Evolutionary conservation across 2,888 invertebrate species (phyloP).

Genomic region (Callinectes sapidus): DNA sequence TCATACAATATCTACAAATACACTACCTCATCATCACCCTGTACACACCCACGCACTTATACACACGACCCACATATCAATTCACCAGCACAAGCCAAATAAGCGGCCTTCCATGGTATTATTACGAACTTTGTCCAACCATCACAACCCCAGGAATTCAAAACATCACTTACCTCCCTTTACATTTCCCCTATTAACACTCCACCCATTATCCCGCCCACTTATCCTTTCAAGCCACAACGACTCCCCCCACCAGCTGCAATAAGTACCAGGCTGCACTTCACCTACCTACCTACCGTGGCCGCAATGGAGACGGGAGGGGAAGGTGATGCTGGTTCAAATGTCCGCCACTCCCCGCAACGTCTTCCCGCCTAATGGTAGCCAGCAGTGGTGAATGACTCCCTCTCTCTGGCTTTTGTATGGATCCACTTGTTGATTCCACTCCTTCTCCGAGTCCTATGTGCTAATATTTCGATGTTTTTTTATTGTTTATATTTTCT

Average conservation of each 20-base stretch:
- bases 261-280: neutral
- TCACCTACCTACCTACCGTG: constrained; percentile 34
- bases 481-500: too few relatives aligned
- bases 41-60: too few relatives aligned
- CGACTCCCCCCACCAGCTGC: neutral
- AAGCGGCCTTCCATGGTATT: too few relatives aligned
- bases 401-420: too few relatives aligned
- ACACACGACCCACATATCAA: too few relatives aligned
- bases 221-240: neutral
- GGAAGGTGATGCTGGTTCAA: neutral
- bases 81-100: too few relatives aligned
- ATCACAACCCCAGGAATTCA: neutral
- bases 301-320: neutral
- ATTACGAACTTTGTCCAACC: too few relatives aligned
- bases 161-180: neutral
- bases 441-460: neutral
- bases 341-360: neutral
- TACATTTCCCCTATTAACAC: neutral
- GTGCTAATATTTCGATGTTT: neutral
- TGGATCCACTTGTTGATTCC: too few relatives aligned
- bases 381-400: neutral
- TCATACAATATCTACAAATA: too few relatives aligned
- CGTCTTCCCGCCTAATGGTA: neutral
- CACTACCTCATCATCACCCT: too few relatives aligned
- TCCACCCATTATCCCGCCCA: neutral